Percentiles rank a stretch among this genome's conserved stretches.
Evolutionary conservation across 1,140 invertebrate genomes (phyloP).

Genomic region (silkworm (Bombyx mori)): DNA sequence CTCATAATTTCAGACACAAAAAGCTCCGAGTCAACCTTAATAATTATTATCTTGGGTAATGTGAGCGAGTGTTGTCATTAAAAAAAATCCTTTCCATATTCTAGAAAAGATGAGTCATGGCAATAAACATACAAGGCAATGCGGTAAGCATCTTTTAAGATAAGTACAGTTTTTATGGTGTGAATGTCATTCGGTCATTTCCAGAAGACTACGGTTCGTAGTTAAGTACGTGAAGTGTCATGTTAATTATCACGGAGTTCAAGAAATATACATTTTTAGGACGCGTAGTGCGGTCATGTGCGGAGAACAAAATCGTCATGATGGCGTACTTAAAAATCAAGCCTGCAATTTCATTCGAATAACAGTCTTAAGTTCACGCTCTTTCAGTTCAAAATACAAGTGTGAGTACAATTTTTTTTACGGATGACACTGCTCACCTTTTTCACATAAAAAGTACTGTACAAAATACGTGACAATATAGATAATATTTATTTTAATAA

Average conservation of each 20-base stretch:
- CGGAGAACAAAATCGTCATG: too few species aligned
- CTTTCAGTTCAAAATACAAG: too few species aligned
- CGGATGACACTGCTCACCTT: neutral
- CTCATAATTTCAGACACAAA: constrained; percentile 1
- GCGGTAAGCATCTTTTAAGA: constrained; percentile 11
- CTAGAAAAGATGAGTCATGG: constrained; percentile 24
- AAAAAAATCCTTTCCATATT: constrained; percentile 6
- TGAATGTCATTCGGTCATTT: constrained; percentile 18
- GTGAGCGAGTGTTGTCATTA: constrained; percentile 5
- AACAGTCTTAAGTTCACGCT: too few species aligned
- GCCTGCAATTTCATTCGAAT: too few species aligned
- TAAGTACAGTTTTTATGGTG: constrained; percentile 31
- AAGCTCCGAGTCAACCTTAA: constrained; percentile 2
- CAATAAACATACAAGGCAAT: constrained; percentile 12
- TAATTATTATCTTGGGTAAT: neutral
- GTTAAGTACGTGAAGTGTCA: constrained; percentile 16
- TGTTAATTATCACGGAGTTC: constrained; percentile 25
- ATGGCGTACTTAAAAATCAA: too few species aligned
- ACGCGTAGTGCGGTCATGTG: constrained; percentile 7
- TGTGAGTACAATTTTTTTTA: too few species aligned
- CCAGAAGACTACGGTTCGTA: constrained; percentile 7
- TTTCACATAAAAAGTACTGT: constrained; percentile 31
- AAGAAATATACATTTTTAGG: constrained; percentile 14
- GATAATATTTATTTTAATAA: neutral
- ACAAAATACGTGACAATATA: constrained; percentile 4